These are phyloP conservation scores for Girardia tigrina DNA, from an alignment of 2,888 invertebrate species.

Conservation along the genomic window DNA sequence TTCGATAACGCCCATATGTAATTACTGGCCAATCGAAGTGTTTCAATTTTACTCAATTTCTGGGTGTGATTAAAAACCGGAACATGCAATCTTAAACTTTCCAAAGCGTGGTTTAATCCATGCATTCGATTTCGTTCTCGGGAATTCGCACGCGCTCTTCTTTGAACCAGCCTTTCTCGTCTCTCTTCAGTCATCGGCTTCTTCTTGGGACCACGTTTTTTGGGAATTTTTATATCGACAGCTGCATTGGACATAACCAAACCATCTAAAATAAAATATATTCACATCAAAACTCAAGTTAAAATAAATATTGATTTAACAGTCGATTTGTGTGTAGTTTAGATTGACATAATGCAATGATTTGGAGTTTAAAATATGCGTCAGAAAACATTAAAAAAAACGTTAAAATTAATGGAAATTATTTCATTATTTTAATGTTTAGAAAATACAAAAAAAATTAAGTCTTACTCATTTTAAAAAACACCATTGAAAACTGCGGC, in stretches of 20 bases:
- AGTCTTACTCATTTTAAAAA: conserved; percentile 4
- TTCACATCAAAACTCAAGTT: background rate
- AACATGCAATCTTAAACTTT: conserved; percentile 54
- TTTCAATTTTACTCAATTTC: conserved; percentile 57
- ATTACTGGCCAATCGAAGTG: conserved; percentile 58
- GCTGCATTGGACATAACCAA: background rate
- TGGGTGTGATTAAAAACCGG: conserved; percentile 52
- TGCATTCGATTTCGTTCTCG: conserved; percentile 60
- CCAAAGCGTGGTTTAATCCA: conserved; percentile 58
- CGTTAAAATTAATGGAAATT: too few relatives aligned
- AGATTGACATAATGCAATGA: too few relatives aligned
- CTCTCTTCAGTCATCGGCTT: conserved; percentile 49
- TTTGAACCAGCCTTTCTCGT: conserved; percentile 43
- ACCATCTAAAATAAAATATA: background rate
- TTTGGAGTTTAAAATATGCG: too few relatives aligned
- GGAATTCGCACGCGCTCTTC: conserved; percentile 54
- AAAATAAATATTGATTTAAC: too few relatives aligned
- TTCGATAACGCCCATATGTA: conserved; percentile 58
- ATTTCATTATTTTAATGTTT: too few relatives aligned
- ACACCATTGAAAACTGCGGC: background rate
- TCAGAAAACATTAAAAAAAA: too few relatives aligned
- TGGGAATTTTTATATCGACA: conserved; percentile 40
- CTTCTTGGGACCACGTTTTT: conserved; percentile 50
- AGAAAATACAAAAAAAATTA: background rate
- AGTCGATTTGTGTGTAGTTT: too few relatives aligned